phyloP scores from a whole-genome alignment of 2,113 vertebrate genomes.

The Varanus komodoensis region DNA sequence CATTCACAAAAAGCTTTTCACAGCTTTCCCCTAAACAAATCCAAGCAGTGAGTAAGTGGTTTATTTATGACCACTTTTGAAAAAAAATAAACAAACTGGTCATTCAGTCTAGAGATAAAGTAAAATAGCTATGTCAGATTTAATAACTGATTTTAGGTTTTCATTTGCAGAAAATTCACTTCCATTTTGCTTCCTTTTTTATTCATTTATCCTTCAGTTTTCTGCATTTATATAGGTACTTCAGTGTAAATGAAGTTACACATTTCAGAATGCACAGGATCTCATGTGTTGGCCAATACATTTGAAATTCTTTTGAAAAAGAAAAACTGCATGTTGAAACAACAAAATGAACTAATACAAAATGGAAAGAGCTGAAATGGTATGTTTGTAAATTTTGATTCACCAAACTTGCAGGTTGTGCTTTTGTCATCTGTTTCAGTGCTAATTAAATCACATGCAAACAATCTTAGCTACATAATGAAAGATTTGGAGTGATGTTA shows the following conservation, averaged over 20 bases:
- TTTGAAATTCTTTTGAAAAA: not conserved
- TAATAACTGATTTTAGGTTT: not conserved
- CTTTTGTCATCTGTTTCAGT: not conserved
- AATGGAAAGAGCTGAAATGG: not conserved
- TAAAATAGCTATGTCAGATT: not conserved
- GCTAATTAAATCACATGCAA: not conserved
- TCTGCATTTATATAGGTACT: not conserved
- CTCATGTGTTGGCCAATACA: not conserved
- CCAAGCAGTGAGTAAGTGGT: not conserved
- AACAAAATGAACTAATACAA: not conserved
- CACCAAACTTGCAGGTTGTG: not conserved
- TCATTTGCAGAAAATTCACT: not conserved
- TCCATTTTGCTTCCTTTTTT: not conserved
- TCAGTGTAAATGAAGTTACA: not conserved
- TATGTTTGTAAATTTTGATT: not conserved
- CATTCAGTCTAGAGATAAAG: not conserved
- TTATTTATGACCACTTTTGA: conserved; percentile 5
- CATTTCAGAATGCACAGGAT: not conserved
- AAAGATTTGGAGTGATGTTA: not conserved
- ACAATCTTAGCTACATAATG: not conserved
- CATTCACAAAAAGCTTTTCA: not conserved
- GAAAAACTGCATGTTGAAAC: not conserved
- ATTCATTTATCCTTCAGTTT: not conserved
- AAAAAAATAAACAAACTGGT: not conserved
- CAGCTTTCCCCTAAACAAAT: not conserved